A percentile compares a stretch with the other conserved stretches of the same genome.
Conservation (phyloP, 1,140 invertebrate species). For the Drosophila ironensis region DNA sequence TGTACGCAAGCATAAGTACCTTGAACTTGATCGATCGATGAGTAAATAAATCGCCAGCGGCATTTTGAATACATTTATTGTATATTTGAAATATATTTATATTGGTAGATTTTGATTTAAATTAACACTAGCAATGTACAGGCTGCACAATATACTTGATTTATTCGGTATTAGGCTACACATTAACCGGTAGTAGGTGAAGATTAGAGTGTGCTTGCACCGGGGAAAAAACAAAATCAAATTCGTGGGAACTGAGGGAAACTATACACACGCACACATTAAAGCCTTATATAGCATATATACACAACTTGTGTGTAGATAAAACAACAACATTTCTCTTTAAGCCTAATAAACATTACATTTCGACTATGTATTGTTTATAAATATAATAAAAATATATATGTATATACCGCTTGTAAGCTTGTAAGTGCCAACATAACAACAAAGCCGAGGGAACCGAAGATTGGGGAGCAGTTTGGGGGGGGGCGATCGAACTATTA, state of each 20-base stretch:
- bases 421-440: conserved; percentile 62
- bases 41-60: too few relatives aligned
- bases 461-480: conserved; percentile 1
- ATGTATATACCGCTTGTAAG: conserved; percentile 39
- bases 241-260: conserved; percentile 29
- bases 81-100: conserved; percentile 70
- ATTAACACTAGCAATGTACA: conserved; percentile 73
- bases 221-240: conserved; percentile 37
- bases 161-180: conserved; percentile 58
- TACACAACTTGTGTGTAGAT: conserved; percentile 21
- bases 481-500: conserved; percentile 23
- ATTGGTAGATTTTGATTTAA: conserved; percentile 71
- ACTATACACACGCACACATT: conserved; percentile 45
- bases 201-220: conserved; percentile 54
- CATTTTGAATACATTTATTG: conserved; percentile 46
- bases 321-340: conserved; percentile 48
- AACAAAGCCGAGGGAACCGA: conserved; percentile 64
- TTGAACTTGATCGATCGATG: too few relatives aligned
- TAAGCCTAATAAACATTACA: conserved; percentile 52
- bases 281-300: conserved; percentile 44
- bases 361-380: conserved; percentile 39
- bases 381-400: conserved; percentile 70
- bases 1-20: too few relatives aligned
- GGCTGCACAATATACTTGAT: conserved; percentile 43
- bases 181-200: conserved; percentile 41